Conservation (phyloP, 2,888 invertebrate genomes). For the Elmis aenea region DNA sequence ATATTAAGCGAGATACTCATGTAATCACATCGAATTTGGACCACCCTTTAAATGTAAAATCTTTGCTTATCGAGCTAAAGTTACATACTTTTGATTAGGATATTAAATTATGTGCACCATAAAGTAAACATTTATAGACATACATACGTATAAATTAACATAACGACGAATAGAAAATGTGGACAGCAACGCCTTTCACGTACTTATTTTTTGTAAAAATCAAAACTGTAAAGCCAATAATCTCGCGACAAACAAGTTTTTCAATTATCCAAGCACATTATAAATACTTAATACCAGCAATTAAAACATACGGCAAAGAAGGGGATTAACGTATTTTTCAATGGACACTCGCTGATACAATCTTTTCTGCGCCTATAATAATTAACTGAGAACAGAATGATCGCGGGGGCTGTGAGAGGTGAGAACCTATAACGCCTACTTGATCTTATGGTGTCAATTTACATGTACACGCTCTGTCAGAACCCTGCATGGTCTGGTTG, state of each 20-base stretch:
- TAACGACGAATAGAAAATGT: too few relatives aligned
- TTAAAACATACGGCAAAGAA: slow-evolving; percentile 12
- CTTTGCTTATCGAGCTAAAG: too few relatives aligned
- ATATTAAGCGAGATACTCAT: too few relatives aligned
- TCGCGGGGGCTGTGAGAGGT: slow-evolving; percentile 14
- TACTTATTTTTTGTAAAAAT: too few relatives aligned
- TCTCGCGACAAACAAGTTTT: slow-evolving; percentile 10
- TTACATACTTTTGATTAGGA: too few relatives aligned
- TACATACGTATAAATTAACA: too few relatives aligned
- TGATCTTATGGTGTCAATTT: slow-evolving; percentile 28
- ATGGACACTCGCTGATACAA: slow-evolving; percentile 7
- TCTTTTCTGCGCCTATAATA: slow-evolving; percentile 12
- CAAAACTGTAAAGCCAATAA: too few relatives aligned
- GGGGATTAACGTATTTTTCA: slow-evolving; percentile 13
- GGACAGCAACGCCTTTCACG: too few relatives aligned
- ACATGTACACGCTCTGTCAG: slow-evolving; percentile 24
- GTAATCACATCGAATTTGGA: too few relatives aligned
- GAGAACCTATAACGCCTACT: slow-evolving; percentile 20
- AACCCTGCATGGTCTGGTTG: slow-evolving; percentile 19
- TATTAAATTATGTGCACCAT: too few relatives aligned
- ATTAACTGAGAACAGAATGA: slow-evolving; percentile 17
- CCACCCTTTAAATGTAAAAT: too few relatives aligned
- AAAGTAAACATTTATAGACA: too few relatives aligned
- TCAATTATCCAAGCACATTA: slow-evolving; percentile 10
- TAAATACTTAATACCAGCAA: slow-evolving; percentile 10